Base-by-base conservation (phyloP, 2,113 vertebrate species). In the Entosphenus tridentatus region DNA sequence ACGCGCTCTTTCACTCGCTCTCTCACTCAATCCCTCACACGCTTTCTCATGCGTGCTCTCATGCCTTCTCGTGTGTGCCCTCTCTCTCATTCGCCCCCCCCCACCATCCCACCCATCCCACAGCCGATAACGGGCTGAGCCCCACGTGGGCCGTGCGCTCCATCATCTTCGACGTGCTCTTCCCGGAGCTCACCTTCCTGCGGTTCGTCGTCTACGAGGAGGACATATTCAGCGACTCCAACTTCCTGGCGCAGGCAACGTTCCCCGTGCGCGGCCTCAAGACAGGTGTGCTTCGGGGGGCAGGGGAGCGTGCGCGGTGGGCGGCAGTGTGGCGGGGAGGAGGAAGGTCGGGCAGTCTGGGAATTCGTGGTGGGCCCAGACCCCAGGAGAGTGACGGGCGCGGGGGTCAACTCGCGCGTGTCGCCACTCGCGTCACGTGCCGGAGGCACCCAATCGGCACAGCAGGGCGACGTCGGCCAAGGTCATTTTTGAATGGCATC, bases 181-280 rank as follows among this genome's bases (percentile, higher is more conserved):
- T 9, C 62, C 87, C 89, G 2, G 85, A 84, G 58, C 79, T 92
- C 3, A 86, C 87, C 0, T 92, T 90, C 72, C 80, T 96, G 65
- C 88, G 89, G 75, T 98, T 98, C 6, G 86, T 90, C 71, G 87
- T 98, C 59, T 91, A 91, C 0, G 93, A 98, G 75, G 93, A 98
- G 72, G 93, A 98, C 74, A 95, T 98, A 84, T 98, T 98, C 81
- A 97, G 92, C 18, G 93, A 98, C 72, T 88, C 92, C 57, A 95
- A 97, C 78, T 98, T 98, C 76, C 81, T 98, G 17, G 92, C 93
- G 57, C 91, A 98, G 0, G 88, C 86, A 70, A 96, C 86, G 1
- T 89, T 86, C 74, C 89, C 92, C 67, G 81, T 98, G 72, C 92
- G 84, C 81, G 90, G 88, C 70, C 76, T 98, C 55, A 91, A 83